Conservation (phyloP, 2,888 invertebrate genomes). For the Dione vanillae region DNA sequence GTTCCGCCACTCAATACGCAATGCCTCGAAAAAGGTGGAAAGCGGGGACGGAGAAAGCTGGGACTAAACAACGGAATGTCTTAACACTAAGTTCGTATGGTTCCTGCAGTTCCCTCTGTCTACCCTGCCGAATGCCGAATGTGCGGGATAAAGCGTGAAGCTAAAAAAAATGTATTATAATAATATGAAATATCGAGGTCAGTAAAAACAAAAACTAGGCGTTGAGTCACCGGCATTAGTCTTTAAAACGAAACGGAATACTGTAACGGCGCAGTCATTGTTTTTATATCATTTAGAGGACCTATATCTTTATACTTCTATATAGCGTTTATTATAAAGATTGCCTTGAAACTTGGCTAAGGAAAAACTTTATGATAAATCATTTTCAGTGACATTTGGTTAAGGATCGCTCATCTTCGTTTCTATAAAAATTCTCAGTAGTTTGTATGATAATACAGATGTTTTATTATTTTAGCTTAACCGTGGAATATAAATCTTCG, state of each 20-base stretch:
- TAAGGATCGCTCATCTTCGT: constrained; percentile 22
- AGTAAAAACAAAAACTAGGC: background rate
- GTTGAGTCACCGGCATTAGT: constrained; percentile 7
- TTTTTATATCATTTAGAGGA: constrained; percentile 13
- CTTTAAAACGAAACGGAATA: constrained; percentile 27
- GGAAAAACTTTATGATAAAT: constrained; percentile 41
- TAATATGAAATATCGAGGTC: constrained; percentile 10
- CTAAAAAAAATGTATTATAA: no score
- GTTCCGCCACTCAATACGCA: no score
- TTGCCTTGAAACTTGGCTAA: constrained; percentile 28
- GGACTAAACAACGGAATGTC: no score
- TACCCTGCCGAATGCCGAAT: no score
- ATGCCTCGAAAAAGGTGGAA: no score
- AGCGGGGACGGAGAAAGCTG: no score
- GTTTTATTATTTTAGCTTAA: constrained; percentile 59
- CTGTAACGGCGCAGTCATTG: constrained; percentile 12
- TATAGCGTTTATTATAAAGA: constrained; percentile 35
- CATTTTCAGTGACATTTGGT: constrained; percentile 44
- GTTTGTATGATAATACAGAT: constrained; percentile 62
- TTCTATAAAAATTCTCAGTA: constrained; percentile 43
- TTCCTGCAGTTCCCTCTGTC: no score
- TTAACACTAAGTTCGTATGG: no score
- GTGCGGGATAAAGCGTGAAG: no score
- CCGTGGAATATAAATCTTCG: constrained; percentile 48
- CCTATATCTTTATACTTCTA: constrained; percentile 29